Percentiles rank a stretch among this genome's conserved stretches.
phyloP scores from a whole-genome alignment of 2,888 invertebrate species.

The Ferrisia virgata region DNA sequence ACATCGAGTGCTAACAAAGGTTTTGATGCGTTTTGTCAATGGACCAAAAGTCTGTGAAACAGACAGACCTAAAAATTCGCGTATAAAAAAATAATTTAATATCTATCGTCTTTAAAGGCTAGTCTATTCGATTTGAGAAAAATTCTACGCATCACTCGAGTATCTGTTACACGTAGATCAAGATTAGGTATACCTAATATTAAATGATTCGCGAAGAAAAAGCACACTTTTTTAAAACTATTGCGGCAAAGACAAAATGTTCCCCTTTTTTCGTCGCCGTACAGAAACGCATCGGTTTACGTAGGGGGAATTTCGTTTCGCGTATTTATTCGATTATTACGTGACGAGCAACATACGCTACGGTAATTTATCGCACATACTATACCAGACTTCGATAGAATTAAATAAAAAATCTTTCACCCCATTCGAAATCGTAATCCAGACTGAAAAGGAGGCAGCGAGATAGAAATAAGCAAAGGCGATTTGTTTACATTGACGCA shows the following conservation, averaged over 20 bases:
- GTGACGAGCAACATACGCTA: background rate
- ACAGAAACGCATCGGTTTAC: background rate
- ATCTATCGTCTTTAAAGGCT: too few species aligned
- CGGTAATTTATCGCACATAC: background rate
- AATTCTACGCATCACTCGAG: too few species aligned
- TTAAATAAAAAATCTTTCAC: background rate
- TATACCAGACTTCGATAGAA: background rate
- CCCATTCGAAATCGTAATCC: background rate
- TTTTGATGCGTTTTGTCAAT: too few species aligned
- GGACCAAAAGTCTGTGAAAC: too few species aligned
- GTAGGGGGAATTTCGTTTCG: background rate
- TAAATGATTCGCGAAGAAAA: too few species aligned
- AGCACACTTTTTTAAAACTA: too few species aligned
- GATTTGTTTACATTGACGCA: background rate
- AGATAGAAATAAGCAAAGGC: background rate
- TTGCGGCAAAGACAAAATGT: background rate
- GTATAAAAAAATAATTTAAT: too few species aligned
- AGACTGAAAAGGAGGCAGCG: background rate
- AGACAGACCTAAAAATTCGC: too few species aligned
- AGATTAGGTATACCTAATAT: too few species aligned
- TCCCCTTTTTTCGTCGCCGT: background rate
- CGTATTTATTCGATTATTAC: slow-evolving; percentile 12
- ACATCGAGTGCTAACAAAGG: too few species aligned
- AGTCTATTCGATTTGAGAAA: too few species aligned
- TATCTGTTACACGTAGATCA: too few species aligned